A percentile compares a stretch with the other conserved stretches of the same genome.
These are phyloP conservation scores for Diarsia brunnea DNA, from an alignment of 2,888 invertebrate species.

Conservation along the genomic window DNA sequence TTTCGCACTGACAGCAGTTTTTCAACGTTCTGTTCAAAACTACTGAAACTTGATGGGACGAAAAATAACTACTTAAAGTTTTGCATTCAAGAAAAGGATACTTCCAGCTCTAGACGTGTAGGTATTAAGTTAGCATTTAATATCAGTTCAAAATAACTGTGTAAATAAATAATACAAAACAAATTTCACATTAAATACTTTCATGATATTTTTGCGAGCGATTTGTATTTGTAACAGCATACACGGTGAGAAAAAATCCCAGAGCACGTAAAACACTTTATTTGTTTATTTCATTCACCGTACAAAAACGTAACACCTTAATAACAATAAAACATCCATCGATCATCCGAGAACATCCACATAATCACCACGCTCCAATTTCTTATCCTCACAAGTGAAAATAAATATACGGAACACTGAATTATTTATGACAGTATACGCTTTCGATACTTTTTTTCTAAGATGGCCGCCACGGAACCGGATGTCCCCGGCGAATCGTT, in stretches of 20 bases:
- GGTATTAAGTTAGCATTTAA: background rate
- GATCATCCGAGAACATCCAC: constrained; percentile 48
- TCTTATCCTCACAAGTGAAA: constrained; percentile 63
- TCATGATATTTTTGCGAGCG: constrained; percentile 1
- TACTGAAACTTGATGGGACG: background rate
- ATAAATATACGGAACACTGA: constrained; percentile 69
- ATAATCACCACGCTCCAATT: constrained; percentile 54
- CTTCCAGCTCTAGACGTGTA: background rate
- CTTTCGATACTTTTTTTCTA: constrained; percentile 68
- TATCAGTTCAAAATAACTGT: background rate
- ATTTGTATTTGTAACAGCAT: background rate
- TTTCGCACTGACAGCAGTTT: background rate
- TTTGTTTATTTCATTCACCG: constrained; percentile 20
- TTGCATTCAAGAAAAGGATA: background rate
- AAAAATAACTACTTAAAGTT: background rate
- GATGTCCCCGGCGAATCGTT: constrained; percentile 72
- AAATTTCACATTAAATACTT: background rate
- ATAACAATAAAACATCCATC: constrained; percentile 56
- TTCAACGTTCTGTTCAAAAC: background rate
- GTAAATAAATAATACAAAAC: too few relatives aligned
- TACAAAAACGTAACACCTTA: constrained; percentile 31
- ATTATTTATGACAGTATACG: constrained; percentile 67
- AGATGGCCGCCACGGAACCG: constrained; percentile 69
- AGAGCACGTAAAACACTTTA: constrained; percentile 6
- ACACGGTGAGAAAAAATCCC: background rate